phyloP scores from a whole-genome alignment of 2,113 vertebrate genomes.

The Caranx melampygus region DNA sequence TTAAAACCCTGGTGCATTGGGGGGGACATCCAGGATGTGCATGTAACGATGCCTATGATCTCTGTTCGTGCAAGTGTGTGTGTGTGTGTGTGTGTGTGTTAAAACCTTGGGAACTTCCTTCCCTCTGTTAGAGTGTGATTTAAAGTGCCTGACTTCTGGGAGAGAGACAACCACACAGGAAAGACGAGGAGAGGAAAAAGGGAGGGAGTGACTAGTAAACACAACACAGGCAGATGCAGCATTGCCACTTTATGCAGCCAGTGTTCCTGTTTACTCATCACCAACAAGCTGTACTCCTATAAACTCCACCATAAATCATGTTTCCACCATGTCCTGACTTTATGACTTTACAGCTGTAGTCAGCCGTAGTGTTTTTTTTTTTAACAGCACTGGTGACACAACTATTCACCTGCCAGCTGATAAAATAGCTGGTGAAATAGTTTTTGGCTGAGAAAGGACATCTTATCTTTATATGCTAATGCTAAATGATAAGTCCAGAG shows the following conservation, averaged over 20 bases:
- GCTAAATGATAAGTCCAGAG: no score
- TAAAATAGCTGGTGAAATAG: not conserved
- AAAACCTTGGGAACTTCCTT: conserved; percentile 59
- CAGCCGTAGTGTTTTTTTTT: not conserved
- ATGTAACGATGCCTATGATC: conserved; percentile 17
- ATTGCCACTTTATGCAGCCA: not conserved
- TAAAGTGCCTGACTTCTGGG: conserved; percentile 25
- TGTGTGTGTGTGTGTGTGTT: conserved; percentile 4
- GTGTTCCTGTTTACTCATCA: not conserved
- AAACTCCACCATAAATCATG: not conserved
- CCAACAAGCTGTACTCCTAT: no score
- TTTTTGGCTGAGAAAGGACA: not conserved
- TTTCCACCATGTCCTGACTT: not conserved
- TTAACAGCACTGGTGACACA: not conserved
- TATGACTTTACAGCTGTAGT: not conserved
- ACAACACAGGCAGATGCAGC: conserved; percentile 1
- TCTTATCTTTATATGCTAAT: no score
- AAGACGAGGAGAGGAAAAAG: conserved; percentile 18
- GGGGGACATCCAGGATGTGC: conserved; percentile 63
- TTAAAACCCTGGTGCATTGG: conserved; percentile 15
- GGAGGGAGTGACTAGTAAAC: not conserved
- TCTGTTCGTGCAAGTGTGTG: conserved; percentile 3
- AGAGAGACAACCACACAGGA: conserved; percentile 31
- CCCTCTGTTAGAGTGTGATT: conserved; percentile 47
- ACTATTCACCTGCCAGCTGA: not conserved